Evolutionary conservation across 2,888 invertebrate species (phyloP).

Genomic region (Xestia xanthographa): DNA sequence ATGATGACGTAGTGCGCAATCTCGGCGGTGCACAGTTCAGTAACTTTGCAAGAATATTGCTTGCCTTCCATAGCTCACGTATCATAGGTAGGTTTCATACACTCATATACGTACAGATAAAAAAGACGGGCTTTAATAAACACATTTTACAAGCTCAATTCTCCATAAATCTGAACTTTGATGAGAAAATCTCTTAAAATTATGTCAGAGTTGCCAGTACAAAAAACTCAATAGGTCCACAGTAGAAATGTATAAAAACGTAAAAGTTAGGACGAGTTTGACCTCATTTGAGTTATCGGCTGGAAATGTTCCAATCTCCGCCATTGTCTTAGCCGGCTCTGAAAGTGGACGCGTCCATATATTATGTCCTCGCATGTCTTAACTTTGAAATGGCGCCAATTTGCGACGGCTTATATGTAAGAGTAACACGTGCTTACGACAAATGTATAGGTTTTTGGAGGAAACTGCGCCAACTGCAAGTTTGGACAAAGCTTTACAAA

Average conservation of each 20-base stretch:
- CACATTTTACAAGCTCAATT: constrained; percentile 3
- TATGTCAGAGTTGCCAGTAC: constrained; percentile 1
- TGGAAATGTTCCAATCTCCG: constrained; percentile 84
- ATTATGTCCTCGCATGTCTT: constrained; percentile 67
- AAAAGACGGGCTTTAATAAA: constrained; percentile 14
- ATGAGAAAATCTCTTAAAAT: not conserved
- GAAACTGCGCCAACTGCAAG: constrained; percentile 48
- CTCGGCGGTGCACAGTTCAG: constrained; percentile 38
- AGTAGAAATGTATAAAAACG: constrained; percentile 64
- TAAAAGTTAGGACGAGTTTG: constrained; percentile 78
- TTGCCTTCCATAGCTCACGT: constrained; percentile 10
- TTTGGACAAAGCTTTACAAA: constrained; percentile 52
- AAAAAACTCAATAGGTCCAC: constrained; percentile 38
- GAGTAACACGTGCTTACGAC: constrained; percentile 51
- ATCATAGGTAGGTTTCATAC: constrained; percentile 24
- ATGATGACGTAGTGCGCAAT: constrained; percentile 50
- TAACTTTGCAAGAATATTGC: constrained; percentile 42
- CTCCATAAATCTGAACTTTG: not conserved
- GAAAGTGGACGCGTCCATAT: constrained; percentile 74
- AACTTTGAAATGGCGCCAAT: constrained; percentile 72
- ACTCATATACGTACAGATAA: constrained; percentile 17
- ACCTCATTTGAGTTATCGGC: constrained; percentile 84
- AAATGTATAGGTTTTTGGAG: constrained; percentile 47
- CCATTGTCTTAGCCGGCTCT: constrained; percentile 78
- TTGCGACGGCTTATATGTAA: constrained; percentile 55